Conservation (phyloP, 1,140 invertebrate species). For the Akabosia matsudoensis region DNA sequence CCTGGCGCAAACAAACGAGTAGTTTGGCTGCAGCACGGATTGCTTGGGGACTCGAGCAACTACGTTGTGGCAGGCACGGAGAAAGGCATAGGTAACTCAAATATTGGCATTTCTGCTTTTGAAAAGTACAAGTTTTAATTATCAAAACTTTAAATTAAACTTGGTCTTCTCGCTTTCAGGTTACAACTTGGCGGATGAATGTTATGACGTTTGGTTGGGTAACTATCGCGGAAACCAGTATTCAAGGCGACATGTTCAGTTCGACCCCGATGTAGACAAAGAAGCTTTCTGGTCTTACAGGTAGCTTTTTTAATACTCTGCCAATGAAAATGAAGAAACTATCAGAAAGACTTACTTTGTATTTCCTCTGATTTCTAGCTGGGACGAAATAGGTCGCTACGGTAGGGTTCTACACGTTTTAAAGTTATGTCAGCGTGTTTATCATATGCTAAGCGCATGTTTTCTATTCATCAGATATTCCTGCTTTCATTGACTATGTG, state of each 20-base stretch:
- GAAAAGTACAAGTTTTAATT: neutral
- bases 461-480: neutral
- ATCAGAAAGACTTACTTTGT: too few relatives aligned
- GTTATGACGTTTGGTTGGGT: conserved; percentile 22
- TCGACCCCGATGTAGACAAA: neutral
- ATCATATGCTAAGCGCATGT: neutral
- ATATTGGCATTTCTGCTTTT: neutral
- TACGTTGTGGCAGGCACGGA: conserved; percentile 53
- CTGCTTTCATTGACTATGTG: neutral
- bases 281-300: conserved; percentile 6
- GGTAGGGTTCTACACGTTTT: neutral
- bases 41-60: conserved; percentile 47
- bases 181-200: conserved; percentile 4
- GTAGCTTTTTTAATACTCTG: too few relatives aligned
- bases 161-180: neutral
- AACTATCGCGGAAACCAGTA: conserved; percentile 15
- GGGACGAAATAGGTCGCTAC: neutral
- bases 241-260: neutral
- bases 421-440: neutral
- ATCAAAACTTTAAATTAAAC: neutral
- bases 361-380: too few relatives aligned
- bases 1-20: conserved; percentile 53
- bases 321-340: too few relatives aligned
- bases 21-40: conserved; percentile 65
- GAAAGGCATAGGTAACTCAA: conserved; percentile 60